Evolutionary conservation across 2,113 vertebrate genomes (phyloP), one percentile per base, ranked within the genome.

Genomic region (Clarias macrocephalus): DNA sequence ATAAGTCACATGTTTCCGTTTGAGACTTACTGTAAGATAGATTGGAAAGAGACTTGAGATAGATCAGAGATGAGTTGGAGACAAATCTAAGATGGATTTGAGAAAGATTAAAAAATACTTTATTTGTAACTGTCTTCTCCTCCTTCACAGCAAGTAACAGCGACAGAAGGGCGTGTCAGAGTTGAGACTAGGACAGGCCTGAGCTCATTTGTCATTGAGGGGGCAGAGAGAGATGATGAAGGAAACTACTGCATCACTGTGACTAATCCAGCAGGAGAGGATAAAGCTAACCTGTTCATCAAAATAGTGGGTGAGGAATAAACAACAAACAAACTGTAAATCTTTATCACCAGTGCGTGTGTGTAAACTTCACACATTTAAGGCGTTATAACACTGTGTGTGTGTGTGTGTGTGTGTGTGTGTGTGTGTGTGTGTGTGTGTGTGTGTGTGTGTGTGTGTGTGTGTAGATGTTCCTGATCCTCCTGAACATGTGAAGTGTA

Each of bases 141-240:
- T 19, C 1, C 75, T 83, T 85, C 37, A 21, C 89, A 98, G 97
- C 57, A 86, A 19, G 89, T 97, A 88, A 66, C 91, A 0, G 87
- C 87, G 0, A 83, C 56, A 0, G 94, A 96, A 37, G 97, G 97
- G 3, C 95, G 97, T 10, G 16, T 93, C 0, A 94, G 87, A 6
- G 87, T 97, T 0, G 97, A 98, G 92, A 33, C 89, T 83, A 93
- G 91, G 70, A 93, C 89, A 0, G 96, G 96, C 59, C 73, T 93
- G 85, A 97, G 96, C 95, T 95, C 94, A 91, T 96, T 98, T 0
- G 90, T 97, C 70, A 96, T 98, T 11, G 97, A 98, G 93, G 96
- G 97, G 0, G 96, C 97, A 0, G 95, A 96, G 89, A 92, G 97
- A 70, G 91, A 91, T 0, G 97, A 98, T 5, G 96, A 97, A 91